These are phyloP conservation scores for Cossypha dichroa DNA, from an alignment of 2,797 vertebrate genomes.

Conservation along the genomic window DNA sequence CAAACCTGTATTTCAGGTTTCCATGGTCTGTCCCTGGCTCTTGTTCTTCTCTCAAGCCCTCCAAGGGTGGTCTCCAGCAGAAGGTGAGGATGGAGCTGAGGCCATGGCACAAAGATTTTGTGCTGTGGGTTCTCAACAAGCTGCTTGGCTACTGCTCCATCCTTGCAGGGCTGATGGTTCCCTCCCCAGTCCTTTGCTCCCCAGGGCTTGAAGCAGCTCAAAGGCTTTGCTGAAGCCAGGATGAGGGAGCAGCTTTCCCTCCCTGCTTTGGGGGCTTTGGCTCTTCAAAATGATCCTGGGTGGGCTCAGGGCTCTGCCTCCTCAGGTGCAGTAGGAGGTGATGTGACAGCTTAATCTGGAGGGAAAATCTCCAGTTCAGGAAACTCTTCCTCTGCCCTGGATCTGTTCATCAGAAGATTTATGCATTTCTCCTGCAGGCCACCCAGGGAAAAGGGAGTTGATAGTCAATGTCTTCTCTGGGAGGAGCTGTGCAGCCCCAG, in stretches of 20 bases:
- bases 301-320: background rate
- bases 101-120: accelerated
- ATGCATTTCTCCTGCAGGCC: background rate
- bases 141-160: background rate
- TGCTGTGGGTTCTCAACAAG: background rate
- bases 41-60: background rate
- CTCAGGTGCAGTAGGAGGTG: background rate
- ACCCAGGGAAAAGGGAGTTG: background rate
- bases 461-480: background rate
- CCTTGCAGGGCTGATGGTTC: background rate
- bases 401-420: background rate
- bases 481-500: background rate
- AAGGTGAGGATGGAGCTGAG: background rate
- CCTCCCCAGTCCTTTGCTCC: background rate
- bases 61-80: background rate
- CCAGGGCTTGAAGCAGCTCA: background rate
- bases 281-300: background rate
- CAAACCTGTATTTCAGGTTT: background rate
- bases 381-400: background rate
- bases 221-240: background rate
- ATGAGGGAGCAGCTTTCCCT: background rate
- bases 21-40: background rate
- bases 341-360: background rate
- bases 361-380: background rate
- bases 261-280: background rate